These are phyloP conservation scores for Odontomyia ornata DNA, from an alignment of 2,888 invertebrate genomes.

Conservation along the genomic window DNA sequence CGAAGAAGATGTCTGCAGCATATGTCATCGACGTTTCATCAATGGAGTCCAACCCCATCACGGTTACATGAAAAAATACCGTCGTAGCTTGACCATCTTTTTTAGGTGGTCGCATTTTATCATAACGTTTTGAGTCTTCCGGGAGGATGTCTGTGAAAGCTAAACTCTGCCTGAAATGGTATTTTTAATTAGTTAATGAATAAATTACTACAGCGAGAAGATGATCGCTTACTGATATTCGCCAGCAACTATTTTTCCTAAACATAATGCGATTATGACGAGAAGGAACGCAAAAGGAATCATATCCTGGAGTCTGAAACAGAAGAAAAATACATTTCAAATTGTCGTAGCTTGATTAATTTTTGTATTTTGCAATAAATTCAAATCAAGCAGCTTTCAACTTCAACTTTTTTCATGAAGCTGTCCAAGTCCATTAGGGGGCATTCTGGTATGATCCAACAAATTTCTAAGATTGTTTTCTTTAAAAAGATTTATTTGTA, in stretches of 20 bases:
- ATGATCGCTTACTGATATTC: conserved; percentile 63
- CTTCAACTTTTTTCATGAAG: too few relatives aligned
- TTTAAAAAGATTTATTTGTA: too few relatives aligned
- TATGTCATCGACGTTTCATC: conserved; percentile 97
- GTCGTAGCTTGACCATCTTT: conserved; percentile 87
- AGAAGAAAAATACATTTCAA: conserved; percentile 1
- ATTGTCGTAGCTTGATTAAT: too few relatives aligned
- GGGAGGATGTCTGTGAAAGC: conserved; percentile 86
- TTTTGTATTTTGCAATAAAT: too few relatives aligned
- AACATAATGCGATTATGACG: conserved; percentile 60
- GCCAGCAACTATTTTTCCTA: conserved; percentile 58
- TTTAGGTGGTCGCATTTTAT: conserved; percentile 93
- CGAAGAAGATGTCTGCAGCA: conserved; percentile 91
- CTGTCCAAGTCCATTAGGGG: too few relatives aligned
- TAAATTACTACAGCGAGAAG: conserved; percentile 7
- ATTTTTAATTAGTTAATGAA: neutral
- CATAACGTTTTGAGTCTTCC: conserved; percentile 85
- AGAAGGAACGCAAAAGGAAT: conserved; percentile 58
- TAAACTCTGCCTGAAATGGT: conserved; percentile 72
- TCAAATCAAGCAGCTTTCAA: too few relatives aligned
- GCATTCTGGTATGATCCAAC: too few relatives aligned
- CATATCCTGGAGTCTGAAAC: conserved; percentile 58
- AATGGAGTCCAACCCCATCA: conserved; percentile 94
- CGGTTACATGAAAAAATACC: conserved; percentile 91
- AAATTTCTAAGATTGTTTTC: too few relatives aligned